Percentiles rank a stretch among this genome's conserved stretches.
Evolutionary conservation across 2,888 invertebrate species (phyloP).

Genomic region (Pedicia rivosa): DNA sequence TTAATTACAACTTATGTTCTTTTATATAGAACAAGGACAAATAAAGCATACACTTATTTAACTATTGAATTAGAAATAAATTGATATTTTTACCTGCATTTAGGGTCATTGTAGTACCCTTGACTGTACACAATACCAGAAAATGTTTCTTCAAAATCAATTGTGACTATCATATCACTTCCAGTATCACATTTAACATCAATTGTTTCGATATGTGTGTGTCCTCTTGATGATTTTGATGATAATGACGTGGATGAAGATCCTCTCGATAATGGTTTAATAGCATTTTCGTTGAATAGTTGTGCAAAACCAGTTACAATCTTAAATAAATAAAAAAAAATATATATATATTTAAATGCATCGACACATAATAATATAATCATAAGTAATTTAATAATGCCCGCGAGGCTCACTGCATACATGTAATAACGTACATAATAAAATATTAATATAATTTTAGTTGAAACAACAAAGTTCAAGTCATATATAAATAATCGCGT

Average conservation of each 20-base stretch:
- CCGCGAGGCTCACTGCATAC: too few species aligned
- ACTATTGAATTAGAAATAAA: too few species aligned
- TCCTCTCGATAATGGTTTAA: neutral
- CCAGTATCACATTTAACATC: slow-evolving; percentile 41
- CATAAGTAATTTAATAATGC: too few species aligned
- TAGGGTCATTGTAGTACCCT: slow-evolving; percentile 45
- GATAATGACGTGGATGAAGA: neutral
- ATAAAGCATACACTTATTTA: neutral
- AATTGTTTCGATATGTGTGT: slow-evolving; percentile 38
- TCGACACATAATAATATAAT: too few species aligned
- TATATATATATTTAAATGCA: too few species aligned
- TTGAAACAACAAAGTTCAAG: too few species aligned
- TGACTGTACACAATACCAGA: slow-evolving; percentile 57
- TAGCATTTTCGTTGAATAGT: neutral
- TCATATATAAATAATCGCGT: too few species aligned
- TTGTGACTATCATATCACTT: slow-evolving; percentile 40
- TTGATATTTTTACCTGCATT: slow-evolving; percentile 40
- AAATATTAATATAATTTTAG: too few species aligned
- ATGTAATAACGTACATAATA: too few species aligned
- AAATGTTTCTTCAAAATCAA: slow-evolving; percentile 45
- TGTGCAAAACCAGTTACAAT: neutral
- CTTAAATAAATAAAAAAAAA: neutral
- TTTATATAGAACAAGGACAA: neutral
- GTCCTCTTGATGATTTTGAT: slow-evolving; percentile 16
- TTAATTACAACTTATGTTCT: neutral